Conservation (phyloP, 2,888 invertebrate species). For the Hydraecia micacea region DNA sequence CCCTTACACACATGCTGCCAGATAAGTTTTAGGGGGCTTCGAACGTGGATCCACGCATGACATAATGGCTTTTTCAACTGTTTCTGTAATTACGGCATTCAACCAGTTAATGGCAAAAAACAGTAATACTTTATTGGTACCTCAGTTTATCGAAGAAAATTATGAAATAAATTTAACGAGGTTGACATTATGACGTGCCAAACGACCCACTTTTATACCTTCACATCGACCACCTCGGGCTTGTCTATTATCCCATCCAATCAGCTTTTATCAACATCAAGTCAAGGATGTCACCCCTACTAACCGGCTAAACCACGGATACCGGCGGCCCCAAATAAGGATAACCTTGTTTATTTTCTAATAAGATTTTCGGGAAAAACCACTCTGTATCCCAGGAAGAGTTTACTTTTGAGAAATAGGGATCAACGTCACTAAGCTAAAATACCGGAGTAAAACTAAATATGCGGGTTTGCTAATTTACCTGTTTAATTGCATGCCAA, state of each 20-base stretch:
- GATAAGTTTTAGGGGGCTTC: not conserved
- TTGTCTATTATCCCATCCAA: slow-evolving; percentile 19
- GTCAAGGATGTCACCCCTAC: not conserved
- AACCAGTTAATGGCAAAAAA: not conserved
- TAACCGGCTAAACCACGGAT: slow-evolving; percentile 4
- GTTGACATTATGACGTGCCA: slow-evolving; percentile 4
- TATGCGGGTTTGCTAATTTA: not conserved
- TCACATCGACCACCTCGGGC: slow-evolving; percentile 2
- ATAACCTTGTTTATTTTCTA: slow-evolving; percentile 14
- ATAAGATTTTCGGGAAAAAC: slow-evolving; percentile 12
- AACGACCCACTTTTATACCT: slow-evolving; percentile 15
- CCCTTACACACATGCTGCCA: not conserved
- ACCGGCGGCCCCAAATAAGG: slow-evolving; percentile 12
- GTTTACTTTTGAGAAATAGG: slow-evolving; percentile 2
- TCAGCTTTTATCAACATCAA: slow-evolving; percentile 20
- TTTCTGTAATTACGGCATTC: too few relatives aligned
- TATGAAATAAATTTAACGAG: slow-evolving; percentile 4
- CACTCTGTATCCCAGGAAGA: not conserved
- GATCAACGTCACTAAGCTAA: not conserved
- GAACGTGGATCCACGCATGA: too few relatives aligned
- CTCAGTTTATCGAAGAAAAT: not conserved
- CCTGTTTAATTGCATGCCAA: not conserved
- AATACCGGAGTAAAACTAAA: not conserved
- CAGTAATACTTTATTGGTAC: not conserved
- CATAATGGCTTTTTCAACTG: too few relatives aligned